Evolutionary conservation across 2,888 invertebrate genomes (phyloP).

Genomic region (Papilio demoleus): DNA sequence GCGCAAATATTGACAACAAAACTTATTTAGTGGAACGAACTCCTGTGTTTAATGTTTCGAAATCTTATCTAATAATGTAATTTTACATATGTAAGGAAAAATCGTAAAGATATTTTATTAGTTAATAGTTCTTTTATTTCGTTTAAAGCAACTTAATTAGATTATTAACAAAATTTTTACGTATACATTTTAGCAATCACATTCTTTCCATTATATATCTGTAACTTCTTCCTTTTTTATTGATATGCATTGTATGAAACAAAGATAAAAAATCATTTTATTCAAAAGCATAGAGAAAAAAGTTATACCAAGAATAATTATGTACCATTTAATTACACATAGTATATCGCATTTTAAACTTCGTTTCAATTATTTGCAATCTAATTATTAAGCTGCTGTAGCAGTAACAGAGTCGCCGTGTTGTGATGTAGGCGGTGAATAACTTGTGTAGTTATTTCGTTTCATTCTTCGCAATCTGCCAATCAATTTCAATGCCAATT

Average conservation of each 20-base stretch:
- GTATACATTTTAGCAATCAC: not conserved
- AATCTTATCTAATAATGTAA: conserved; percentile 16
- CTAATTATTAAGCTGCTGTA: not conserved
- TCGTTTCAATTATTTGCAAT: not conserved
- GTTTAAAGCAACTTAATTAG: conserved; percentile 10
- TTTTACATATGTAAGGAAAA: conserved; percentile 17
- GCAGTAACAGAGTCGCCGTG: conserved; percentile 44
- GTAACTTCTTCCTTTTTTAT: not conserved
- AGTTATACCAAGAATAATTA: not conserved
- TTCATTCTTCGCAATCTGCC: conserved; percentile 69
- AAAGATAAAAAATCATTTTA: not conserved
- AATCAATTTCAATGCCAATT: conserved; percentile 67
- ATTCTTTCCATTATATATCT: not conserved
- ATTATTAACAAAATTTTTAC: conserved; percentile 9
- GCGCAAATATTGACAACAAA: not conserved
- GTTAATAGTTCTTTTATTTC: conserved; percentile 7
- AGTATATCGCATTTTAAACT: conserved; percentile 1
- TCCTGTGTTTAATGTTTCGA: conserved; percentile 14
- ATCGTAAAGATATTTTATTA: conserved; percentile 13
- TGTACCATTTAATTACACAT: not conserved
- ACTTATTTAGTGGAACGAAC: not conserved
- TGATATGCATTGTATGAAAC: not conserved
- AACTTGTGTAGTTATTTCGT: conserved; percentile 54
- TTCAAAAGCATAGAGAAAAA: not conserved
- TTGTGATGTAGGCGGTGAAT: conserved; percentile 62